A percentile compares a stretch with the other conserved stretches of the same genome.
These are phyloP conservation scores for Aleiodes sp. DNA, from an alignment of 1,140 invertebrate species.

Conservation along the genomic window DNA sequence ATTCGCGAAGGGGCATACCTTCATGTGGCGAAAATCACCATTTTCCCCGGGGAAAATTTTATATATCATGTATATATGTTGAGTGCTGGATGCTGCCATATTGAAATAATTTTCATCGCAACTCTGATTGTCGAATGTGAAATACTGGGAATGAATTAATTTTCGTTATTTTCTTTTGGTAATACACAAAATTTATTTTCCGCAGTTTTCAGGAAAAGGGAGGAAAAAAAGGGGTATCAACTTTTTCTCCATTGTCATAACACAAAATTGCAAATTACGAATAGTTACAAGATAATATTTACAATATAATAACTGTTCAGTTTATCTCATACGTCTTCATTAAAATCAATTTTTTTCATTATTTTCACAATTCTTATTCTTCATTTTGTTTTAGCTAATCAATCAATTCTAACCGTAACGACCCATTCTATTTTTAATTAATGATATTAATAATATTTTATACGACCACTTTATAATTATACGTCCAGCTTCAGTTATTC, in stretches of 20 bases:
- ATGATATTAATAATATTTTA: conserved; percentile 50
- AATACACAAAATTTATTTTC: too few species aligned
- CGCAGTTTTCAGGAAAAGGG: neutral
- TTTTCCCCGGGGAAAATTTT: too few species aligned
- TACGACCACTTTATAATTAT: conserved; percentile 41
- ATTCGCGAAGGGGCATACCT: too few species aligned
- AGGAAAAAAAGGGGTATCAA: neutral
- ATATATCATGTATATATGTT: too few species aligned
- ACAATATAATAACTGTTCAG: conserved; percentile 34
- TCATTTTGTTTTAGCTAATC: conserved; percentile 46
- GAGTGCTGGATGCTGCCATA: too few species aligned
- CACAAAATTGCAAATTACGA: conserved; percentile 28
- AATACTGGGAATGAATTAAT: too few species aligned
- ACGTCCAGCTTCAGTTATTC: conserved; percentile 39
- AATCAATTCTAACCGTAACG: conserved; percentile 53
- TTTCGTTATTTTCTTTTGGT: too few species aligned
- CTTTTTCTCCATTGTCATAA: neutral
- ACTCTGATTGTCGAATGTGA: too few species aligned
- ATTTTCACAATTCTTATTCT: neutral
- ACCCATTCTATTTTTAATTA: conserved; percentile 46
- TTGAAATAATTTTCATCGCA: too few species aligned
- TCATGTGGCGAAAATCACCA: too few species aligned
- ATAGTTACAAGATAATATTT: conserved; percentile 42
- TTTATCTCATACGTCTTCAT: conserved; percentile 35
- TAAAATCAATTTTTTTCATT: conserved; percentile 15